Evolutionary conservation across 1,140 invertebrate species (phyloP), one percentile per base, ranked within the genome.

Genomic region (Drosophila pseudoobscura): DNA sequence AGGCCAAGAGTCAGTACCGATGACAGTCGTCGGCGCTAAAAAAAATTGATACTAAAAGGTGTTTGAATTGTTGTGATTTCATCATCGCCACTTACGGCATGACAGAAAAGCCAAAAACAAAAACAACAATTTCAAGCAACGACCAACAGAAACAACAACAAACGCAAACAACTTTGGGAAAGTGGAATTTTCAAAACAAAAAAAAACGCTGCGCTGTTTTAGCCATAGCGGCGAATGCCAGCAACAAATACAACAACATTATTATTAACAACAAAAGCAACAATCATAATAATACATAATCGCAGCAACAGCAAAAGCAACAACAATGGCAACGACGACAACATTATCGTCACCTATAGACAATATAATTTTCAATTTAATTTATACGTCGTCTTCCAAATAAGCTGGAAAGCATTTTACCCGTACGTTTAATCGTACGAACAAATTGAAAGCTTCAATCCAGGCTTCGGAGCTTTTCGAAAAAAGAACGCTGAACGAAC

Each of bases 61-160:
- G 83, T 87, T 87, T 87, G 83, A 87, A 87, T 87, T 87, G 84
- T 87, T 87, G 83, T 87, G 83, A 87, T 87, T 87, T 88, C 83
- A 87, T 87, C 82, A 87, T 87, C 75, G 61, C 83, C 83, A 78
- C 83, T 78, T 87, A 88, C 83, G 83, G 83, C 78, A 45, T 83
- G 83, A 88, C 83, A 83, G 79, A 78, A 87, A 88, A 82, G 43
- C 70, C 78, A 88, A 88, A 75, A 82, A 78, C 72, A 73, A 72
- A 71, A 54, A 63, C 22, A 24, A 45, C 15, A 69, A 64, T 6
- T 26, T 26, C 20, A 45, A 53, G 35, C 73, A 57, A 24, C 77
- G 46, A 26, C 57, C 49, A 58, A 63, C 50, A 20, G 13, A 52
- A 57, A 45, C 59, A 47, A 44, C 47, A 24, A 13, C 62, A 55